phyloP scores from a whole-genome alignment of 2,888 invertebrate species.

The Tipula vernalis region DNA sequence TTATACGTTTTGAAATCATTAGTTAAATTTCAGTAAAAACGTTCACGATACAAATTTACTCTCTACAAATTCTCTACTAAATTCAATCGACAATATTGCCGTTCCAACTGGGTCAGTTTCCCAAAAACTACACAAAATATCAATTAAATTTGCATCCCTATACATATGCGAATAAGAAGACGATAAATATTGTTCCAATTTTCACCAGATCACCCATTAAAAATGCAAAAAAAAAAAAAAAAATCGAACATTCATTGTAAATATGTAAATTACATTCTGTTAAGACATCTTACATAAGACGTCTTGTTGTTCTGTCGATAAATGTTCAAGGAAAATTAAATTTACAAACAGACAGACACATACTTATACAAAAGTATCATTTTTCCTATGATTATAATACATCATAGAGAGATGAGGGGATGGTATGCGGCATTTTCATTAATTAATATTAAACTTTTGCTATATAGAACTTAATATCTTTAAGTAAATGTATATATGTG shows the following conservation, averaged over 20 bases:
- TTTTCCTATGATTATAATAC: neutral
- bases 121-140: neutral
- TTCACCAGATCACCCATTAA: neutral
- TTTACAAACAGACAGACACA: neutral
- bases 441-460: slow-evolving; percentile 4
- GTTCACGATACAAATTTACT: no score
- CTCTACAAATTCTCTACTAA: no score
- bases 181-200: neutral
- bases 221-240: neutral
- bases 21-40: no score
- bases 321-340: neutral
- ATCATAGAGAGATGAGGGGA: neutral
- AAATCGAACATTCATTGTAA: neutral
- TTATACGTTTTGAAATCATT: no score
- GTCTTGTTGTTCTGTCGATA: neutral
- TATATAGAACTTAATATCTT: neutral
- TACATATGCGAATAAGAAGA: neutral
- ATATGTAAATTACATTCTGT: neutral
- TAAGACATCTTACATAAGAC: neutral
- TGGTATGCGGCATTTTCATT: neutral
- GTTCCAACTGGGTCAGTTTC: neutral
- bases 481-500: neutral
- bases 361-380: neutral
- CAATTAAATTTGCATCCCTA: neutral
- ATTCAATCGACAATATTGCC: neutral